These are phyloP conservation scores for Crossaster papposus DNA, from an alignment of 53 echinoderm and acorn worm species.

Conservation along the genomic window DNA sequence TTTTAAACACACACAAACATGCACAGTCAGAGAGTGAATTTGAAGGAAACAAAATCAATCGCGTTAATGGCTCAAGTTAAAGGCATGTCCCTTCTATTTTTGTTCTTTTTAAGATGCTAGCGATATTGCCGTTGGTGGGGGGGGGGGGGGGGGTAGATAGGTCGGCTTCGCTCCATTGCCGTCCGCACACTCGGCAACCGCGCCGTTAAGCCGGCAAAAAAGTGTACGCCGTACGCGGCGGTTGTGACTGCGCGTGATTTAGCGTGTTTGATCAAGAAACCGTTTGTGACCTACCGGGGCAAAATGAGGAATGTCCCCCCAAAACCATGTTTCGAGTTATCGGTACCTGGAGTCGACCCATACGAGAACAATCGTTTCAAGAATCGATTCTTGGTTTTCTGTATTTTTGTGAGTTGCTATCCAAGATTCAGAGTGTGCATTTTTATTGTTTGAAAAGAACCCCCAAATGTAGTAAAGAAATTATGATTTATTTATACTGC, in stretches of 20 bases:
- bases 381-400: too few species aligned
- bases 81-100: background rate
- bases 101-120: background rate
- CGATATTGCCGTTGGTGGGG: background rate
- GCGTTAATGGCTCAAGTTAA: constrained; percentile 34
- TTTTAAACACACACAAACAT: too few species aligned
- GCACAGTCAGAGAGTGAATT: background rate
- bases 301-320: too few species aligned
- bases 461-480: too few species aligned
- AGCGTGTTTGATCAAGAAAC: constrained; percentile 32
- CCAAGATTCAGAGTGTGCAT: too few species aligned
- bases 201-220: background rate
- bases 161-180: constrained; percentile 48
- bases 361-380: too few species aligned
- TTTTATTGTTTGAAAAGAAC: too few species aligned
- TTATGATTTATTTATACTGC: too few species aligned
- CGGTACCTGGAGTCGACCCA: too few species aligned
- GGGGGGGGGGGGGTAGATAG: background rate
- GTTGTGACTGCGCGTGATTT: constrained; percentile 15
- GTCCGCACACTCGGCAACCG: constrained; percentile 31
- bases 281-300: background rate
- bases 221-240: background rate
- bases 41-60: too few species aligned
- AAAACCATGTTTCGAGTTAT: too few species aligned
- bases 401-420: too few species aligned